Conservation (phyloP, 1,140 invertebrate species). For the Drosophila rhopaloa region DNA sequence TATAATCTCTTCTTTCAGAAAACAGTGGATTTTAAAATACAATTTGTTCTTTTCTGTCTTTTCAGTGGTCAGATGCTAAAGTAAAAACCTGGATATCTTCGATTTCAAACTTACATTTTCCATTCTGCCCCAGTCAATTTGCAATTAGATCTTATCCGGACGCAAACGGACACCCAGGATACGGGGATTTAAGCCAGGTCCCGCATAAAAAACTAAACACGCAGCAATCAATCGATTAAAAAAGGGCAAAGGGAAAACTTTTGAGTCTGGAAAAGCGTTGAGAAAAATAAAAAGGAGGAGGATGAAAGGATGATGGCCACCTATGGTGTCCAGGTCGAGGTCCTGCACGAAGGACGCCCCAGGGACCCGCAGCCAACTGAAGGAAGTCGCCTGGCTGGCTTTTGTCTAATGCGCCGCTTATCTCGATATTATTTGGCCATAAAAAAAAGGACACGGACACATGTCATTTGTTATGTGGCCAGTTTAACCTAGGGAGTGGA, state of each 20-base stretch:
- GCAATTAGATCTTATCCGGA: constrained; percentile 68
- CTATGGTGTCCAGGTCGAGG: constrained; percentile 22
- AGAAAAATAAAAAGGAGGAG: not conserved
- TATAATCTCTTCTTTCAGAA: not conserved
- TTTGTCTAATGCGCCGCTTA: constrained; percentile 68
- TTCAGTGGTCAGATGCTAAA: not conserved
- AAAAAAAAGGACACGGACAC: constrained; percentile 60
- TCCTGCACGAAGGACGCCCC: constrained; percentile 33
- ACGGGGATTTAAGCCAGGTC: constrained; percentile 29
- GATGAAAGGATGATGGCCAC: constrained; percentile 6
- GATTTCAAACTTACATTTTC: constrained; percentile 10
- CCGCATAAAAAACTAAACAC: constrained; percentile 72
- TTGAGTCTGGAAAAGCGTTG: constrained; percentile 1
- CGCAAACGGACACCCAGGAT: constrained; percentile 9
- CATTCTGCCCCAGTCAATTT: constrained; percentile 50
- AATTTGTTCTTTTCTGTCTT: no score
- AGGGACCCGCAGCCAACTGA: constrained; percentile 28
- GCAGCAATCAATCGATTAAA: constrained; percentile 80
- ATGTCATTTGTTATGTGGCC: constrained; percentile 74
- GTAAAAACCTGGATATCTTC: constrained; percentile 2
- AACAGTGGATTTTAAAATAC: no score
- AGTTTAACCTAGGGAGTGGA: constrained; percentile 1
- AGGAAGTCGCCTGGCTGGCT: constrained; percentile 41
- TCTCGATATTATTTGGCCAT: constrained; percentile 77
- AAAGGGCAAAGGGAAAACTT: constrained; percentile 23